Evolutionary conservation across 2,113 vertebrate species (phyloP).

Genomic region (Ophiodon elongatus): DNA sequence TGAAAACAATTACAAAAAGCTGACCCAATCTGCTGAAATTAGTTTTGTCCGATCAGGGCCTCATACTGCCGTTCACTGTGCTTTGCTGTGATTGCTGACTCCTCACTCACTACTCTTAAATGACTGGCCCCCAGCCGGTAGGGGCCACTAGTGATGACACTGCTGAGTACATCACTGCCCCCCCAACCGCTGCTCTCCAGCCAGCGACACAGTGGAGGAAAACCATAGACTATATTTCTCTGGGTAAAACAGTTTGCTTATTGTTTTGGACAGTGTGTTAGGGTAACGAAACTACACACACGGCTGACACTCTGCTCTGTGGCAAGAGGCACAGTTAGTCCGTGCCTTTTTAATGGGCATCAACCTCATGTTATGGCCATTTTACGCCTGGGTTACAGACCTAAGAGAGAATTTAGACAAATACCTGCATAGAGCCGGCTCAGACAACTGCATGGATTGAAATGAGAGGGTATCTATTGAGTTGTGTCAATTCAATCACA

Average conservation of each 20-base stretch:
- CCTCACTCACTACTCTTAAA: neutral
- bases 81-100: neutral
- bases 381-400: neutral
- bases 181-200: neutral
- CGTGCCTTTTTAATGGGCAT: neutral
- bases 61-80: neutral
- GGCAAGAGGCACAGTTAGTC: neutral
- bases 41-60: neutral
- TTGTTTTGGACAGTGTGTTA: neutral
- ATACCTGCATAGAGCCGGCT: too few relatives aligned
- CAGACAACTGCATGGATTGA: too few relatives aligned
- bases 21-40: neutral
- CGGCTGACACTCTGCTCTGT: neutral
- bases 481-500: neutral
- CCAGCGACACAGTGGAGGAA: neutral
- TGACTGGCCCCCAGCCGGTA: neutral
- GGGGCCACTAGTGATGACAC: neutral
- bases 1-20: neutral
- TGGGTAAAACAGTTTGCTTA: neutral
- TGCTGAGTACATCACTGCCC: neutral
- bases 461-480: neutral
- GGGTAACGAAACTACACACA: neutral
- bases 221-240: neutral
- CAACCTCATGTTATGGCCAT: neutral
- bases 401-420: neutral